Conservation (phyloP, 2,888 invertebrate species). For the Phorcus lineatus region DNA sequence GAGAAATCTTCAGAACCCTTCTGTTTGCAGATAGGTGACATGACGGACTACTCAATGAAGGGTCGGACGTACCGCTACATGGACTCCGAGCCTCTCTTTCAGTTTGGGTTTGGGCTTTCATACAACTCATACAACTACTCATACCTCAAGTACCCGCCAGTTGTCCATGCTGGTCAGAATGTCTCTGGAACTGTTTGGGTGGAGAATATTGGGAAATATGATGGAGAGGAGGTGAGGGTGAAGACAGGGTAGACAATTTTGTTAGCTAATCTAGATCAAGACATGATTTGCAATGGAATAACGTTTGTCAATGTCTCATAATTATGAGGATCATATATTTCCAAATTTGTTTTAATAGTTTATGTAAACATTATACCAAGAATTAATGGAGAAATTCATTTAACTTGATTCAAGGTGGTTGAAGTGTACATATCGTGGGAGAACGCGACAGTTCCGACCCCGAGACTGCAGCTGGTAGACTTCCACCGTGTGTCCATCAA, state of each 20-base stretch:
- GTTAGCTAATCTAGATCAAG: too few species aligned
- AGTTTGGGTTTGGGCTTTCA: constrained; percentile 64
- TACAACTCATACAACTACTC: constrained; percentile 51
- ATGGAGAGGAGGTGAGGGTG: constrained; percentile 61
- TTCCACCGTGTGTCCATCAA: constrained; percentile 48
- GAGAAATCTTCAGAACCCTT: too few species aligned
- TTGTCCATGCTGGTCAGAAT: constrained; percentile 45
- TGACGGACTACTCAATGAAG: constrained; percentile 39
- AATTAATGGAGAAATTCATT: too few species aligned
- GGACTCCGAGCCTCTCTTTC: constrained; percentile 55
- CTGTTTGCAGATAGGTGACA: too few species aligned
- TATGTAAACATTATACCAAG: too few species aligned
- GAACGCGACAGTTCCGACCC: constrained; percentile 54
- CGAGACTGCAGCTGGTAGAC: constrained; percentile 58
- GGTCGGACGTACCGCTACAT: constrained; percentile 65
- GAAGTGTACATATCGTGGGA: constrained; percentile 69
- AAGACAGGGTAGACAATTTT: too few species aligned
- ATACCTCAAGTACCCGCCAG: constrained; percentile 31
- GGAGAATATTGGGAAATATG: constrained; percentile 48
- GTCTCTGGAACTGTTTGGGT: constrained; percentile 46
- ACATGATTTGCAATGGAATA: too few species aligned
- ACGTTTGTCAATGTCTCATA: too few species aligned
- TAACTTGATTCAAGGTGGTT: too few species aligned
- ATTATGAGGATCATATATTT: too few species aligned
- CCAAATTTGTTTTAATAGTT: too few species aligned